Conservation (phyloP, 2,888 invertebrate genomes). For the Trichogramma dendrolimi region DNA sequence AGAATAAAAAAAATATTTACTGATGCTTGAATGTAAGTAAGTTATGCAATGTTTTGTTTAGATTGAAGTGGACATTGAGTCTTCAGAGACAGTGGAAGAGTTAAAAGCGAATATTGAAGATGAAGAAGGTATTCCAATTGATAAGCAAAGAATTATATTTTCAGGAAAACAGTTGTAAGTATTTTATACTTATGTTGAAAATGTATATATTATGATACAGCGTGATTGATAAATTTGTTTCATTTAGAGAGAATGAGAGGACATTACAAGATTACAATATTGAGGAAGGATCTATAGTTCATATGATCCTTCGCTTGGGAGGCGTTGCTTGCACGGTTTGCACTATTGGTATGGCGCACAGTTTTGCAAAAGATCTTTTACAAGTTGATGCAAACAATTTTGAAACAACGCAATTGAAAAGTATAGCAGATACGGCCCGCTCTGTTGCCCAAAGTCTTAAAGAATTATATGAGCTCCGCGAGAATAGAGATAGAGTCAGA, state of each 20-base stretch:
- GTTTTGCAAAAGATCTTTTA: no score
- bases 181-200: neutral
- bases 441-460: no score
- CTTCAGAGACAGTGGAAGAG: slow-evolving; percentile 97
- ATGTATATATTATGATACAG: neutral
- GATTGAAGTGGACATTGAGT: slow-evolving; percentile 99
- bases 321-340: slow-evolving; percentile 62
- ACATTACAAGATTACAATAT: slow-evolving; percentile 99
- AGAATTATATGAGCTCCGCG: no score
- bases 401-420: no score
- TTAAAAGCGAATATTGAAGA: slow-evolving; percentile 99
- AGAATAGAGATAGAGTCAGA: no score
- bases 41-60: slow-evolving; percentile 38
- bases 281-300: slow-evolving; percentile 96
- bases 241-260: slow-evolving; percentile 95
- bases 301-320: slow-evolving; percentile 94
- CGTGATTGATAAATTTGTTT: neutral
- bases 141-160: slow-evolving; percentile 97
- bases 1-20: neutral
- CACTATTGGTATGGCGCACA: no score
- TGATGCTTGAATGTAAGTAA: slow-evolving; percentile 1
- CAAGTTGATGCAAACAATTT: no score
- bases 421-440: no score
- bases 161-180: slow-evolving; percentile 98
- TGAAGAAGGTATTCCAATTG: slow-evolving; percentile 99